Conservation (phyloP, 2,797 vertebrate genomes). For the Salmo trutta region DNA sequence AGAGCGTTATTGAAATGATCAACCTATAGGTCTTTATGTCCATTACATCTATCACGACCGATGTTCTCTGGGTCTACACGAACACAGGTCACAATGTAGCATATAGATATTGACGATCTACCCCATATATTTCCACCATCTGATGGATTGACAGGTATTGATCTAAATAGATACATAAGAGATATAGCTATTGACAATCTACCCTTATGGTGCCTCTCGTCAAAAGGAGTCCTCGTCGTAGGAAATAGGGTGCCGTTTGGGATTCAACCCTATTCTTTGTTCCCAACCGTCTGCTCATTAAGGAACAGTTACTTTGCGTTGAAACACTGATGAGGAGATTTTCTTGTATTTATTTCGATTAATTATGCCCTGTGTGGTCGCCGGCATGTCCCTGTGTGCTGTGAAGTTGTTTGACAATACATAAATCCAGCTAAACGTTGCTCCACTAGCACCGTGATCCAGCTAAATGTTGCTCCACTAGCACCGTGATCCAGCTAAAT, state of each 20-base stretch:
- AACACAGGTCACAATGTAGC: no score
- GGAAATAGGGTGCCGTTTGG: not conserved
- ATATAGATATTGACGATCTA: not conserved
- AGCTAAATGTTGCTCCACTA: constrained; percentile 29
- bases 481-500: constrained; percentile 33
- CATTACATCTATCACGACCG: no score
- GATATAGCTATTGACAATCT: not conserved
- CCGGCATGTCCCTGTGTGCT: not conserved
- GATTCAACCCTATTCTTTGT: not conserved
- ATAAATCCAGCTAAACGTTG: not conserved
- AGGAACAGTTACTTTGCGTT: not conserved
- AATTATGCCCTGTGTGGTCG: constrained; percentile 40
- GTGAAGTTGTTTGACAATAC: constrained; percentile 33
- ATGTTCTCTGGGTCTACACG: no score
- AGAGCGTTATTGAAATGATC: no score
- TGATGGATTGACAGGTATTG: no score
- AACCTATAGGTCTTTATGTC: no score
- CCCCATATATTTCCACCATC: not conserved
- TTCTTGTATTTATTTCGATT: constrained; percentile 46
- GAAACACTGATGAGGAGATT: constrained; percentile 37
- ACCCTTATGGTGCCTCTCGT: not conserved
- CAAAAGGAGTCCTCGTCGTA: not conserved
- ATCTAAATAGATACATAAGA: no score
- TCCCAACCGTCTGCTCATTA: not conserved
- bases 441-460: constrained; percentile 9